Base-by-base conservation (phyloP, 2,888 invertebrate species). In the Andrena trimmerana region DNA sequence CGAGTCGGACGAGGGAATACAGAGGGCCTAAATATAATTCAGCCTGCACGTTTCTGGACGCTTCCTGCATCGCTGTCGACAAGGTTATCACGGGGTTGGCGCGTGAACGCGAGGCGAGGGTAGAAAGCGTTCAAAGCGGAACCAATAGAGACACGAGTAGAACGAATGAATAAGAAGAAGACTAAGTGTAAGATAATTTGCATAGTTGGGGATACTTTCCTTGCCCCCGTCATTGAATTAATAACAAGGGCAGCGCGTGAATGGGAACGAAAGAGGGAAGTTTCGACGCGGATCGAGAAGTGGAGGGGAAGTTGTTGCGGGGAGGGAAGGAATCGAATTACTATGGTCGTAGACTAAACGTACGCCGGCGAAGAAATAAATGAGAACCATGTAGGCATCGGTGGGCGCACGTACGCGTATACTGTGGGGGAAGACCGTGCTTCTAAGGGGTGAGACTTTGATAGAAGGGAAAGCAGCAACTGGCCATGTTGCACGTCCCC, bases 401-500 rank as follows among this genome's bases (percentile, higher is more conserved):
- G 1, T 16, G 42, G 24, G 24, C 6, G 27, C 29, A 63, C 48
- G 57, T 52, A 57, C 31, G 48, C 20, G 20, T 24, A 16, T 16
- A 16, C 16, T 16, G 13, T 42, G 4, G 13, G 33, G 63, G 27
- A 66, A 33, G 27, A 27, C 10, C 42, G 50, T n/a, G 7, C 16
- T 10, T 7, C 16, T n/a, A 29, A 24, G 66, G 66, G 76, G 52
- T 78, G 67, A 63, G 72, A 71, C 67, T 74, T 68, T 68, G 73
- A 77, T 80, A 62, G 59, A 78, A 59, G 66, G 59, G 29, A 67
- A 67, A 69, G 13, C 57, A 65, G 73, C 75, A 82, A 81, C 78
- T 78, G 76, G 62, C 62, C 78, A 73, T 86, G 83, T 81, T 84
- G 63, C 77, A 66, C 65, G 75, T 66, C 50, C 85, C 75, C 75